These are phyloP conservation scores for Drosophila insularis DNA, from an alignment of 1,140 invertebrate genomes.

Conservation along the genomic window DNA sequence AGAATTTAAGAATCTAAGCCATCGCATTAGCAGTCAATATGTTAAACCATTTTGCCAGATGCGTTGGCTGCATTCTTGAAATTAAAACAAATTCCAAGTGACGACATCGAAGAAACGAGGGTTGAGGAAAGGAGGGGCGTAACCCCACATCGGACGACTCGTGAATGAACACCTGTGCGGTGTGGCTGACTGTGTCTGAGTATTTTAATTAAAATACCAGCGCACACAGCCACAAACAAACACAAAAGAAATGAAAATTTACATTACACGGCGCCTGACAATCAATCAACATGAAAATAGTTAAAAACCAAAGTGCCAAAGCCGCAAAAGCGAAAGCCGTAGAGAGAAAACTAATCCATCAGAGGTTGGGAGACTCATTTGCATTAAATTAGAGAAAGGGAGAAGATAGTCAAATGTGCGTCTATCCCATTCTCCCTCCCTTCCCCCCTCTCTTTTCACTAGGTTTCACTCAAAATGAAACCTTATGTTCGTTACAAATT, in stretches of 20 bases:
- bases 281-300: slow-evolving; percentile 60
- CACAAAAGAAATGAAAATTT: slow-evolving; percentile 38
- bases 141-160: not conserved
- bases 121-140: no score
- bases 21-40: not conserved
- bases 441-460: not conserved
- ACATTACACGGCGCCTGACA: slow-evolving; percentile 19
- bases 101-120: not conserved
- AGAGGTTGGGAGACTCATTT: slow-evolving; percentile 58
- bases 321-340: slow-evolving; percentile 42
- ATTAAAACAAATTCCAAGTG: not conserved
- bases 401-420: not conserved
- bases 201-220: slow-evolving; percentile 43
- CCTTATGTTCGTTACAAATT: slow-evolving; percentile 68
- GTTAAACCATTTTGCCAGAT: not conserved
- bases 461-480: slow-evolving; percentile 54
- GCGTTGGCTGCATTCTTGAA: not conserved
- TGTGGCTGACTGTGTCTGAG: slow-evolving; percentile 13
- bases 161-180: slow-evolving; percentile 40
- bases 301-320: slow-evolving; percentile 39
- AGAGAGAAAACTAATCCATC: slow-evolving; percentile 60
- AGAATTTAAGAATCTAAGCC: not conserved
- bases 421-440: no score
- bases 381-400: slow-evolving; percentile 41
- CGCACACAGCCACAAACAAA: not conserved